Percentiles rank a stretch among this genome's conserved stretches.
These are phyloP conservation scores for Coelinius sp. DNA, from an alignment of 2,888 invertebrate species.

Conservation along the genomic window DNA sequence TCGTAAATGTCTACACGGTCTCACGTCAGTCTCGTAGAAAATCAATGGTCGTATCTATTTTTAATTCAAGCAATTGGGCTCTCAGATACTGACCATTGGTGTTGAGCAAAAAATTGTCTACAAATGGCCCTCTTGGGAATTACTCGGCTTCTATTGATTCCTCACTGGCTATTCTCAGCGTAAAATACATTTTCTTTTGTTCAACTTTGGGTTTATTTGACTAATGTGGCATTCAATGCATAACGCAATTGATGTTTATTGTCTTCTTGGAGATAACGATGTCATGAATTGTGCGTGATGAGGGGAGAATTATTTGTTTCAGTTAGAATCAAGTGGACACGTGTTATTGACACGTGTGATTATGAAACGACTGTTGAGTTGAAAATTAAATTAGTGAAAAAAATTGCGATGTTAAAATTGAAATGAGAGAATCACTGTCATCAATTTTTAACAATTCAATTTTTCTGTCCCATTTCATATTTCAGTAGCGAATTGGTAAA, in stretches of 20 bases:
- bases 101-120: background rate
- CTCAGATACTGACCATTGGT: background rate
- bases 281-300: background rate
- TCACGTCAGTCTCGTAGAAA: background rate
- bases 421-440: background rate
- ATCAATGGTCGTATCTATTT: conserved; percentile 5
- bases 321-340: background rate
- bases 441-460: too few species aligned
- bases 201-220: background rate
- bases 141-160: background rate
- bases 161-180: background rate
- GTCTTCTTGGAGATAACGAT: background rate
- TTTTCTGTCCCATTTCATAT: too few species aligned
- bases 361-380: background rate
- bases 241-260: background rate
- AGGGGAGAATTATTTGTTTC: background rate
- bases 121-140: conserved; percentile 1
- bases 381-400: background rate
- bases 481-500: too few species aligned
- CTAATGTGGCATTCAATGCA: background rate
- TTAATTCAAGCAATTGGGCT: background rate
- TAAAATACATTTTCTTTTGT: background rate
- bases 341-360: background rate
- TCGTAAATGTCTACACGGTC: background rate
- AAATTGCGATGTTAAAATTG: background rate